Evolutionary conservation across 2,797 vertebrate species (phyloP).

Genomic region (Sebastes trivittatus): DNA sequence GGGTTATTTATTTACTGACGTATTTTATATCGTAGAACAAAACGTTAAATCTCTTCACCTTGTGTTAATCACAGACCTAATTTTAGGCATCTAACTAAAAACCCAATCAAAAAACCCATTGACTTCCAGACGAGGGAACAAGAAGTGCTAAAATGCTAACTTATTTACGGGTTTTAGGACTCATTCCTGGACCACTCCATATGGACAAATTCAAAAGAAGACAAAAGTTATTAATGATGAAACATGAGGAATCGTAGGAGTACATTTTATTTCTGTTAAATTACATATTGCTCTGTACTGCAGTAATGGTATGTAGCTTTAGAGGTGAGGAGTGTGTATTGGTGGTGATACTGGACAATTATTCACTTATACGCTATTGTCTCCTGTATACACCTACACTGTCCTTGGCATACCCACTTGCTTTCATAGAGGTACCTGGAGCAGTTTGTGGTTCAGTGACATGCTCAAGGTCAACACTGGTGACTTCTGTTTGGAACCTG

Average conservation of each 20-base stretch:
- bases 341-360: neutral
- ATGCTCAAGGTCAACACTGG: neutral
- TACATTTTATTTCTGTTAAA: neutral
- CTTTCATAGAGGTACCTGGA: neutral
- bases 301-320: neutral
- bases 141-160: too few relatives aligned
- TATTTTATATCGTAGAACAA: too few relatives aligned
- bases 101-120: too few relatives aligned
- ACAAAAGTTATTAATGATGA: neutral
- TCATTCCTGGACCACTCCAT: too few relatives aligned
- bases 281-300: neutral
- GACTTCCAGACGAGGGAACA: too few relatives aligned
- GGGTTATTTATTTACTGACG: too few relatives aligned
- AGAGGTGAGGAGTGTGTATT: neutral
- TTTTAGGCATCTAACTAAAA: too few relatives aligned
- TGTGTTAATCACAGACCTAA: too few relatives aligned
- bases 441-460: neutral
- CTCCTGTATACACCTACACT: neutral
- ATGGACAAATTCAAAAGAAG: neutral
- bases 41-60: too few relatives aligned
- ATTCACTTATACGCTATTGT: neutral
- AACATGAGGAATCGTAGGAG: neutral
- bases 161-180: too few relatives aligned
- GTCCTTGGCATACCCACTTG: neutral
- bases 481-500: neutral